phyloP scores from a whole-genome alignment of 37 sponge, comb jelly and placozoan genomes.

The Aplysina aerophoba region DNA sequence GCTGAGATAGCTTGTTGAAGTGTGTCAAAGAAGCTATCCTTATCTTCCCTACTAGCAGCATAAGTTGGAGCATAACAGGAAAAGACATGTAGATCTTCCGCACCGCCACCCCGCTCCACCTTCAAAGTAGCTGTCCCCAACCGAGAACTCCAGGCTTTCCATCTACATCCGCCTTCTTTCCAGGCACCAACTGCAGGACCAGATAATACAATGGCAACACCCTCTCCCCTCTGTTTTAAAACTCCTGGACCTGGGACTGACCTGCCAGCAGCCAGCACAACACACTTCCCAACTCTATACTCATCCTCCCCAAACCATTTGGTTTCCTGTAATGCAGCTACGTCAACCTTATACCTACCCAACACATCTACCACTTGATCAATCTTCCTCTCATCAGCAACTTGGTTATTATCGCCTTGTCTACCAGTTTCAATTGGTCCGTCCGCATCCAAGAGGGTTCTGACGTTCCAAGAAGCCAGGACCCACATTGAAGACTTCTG shows the following conservation, averaged over 20 bases:
- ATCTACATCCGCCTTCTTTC: slow-evolving; percentile 36
- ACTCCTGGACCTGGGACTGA: slow-evolving; percentile 34
- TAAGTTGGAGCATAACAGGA: slow-evolving; percentile 38
- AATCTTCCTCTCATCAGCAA: no score
- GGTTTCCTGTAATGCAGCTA: no score
- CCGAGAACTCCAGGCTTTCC: slow-evolving; percentile 65
- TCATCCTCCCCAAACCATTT: no score
- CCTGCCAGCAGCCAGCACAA: no score
- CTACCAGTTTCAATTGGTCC: slow-evolving; percentile 1
- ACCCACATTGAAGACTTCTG: slow-evolving; percentile 24
- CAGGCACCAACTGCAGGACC: slow-evolving; percentile 45
- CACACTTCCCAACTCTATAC: no score
- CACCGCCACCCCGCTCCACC: not conserved
- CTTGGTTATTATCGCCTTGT: not conserved
- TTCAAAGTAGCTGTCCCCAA: not conserved
- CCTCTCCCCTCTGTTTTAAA: slow-evolving; percentile 39
- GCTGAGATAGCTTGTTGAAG: slow-evolving; percentile 11
- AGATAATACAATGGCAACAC: slow-evolving; percentile 45
- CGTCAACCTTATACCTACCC: no score
- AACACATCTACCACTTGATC: no score
- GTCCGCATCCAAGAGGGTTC: not conserved
- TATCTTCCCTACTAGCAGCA: slow-evolving; percentile 30
- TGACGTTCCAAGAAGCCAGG: slow-evolving; percentile 24
- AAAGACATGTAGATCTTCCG: not conserved
- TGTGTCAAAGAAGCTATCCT: slow-evolving; percentile 8